Evolutionary conservation across 2,797 vertebrate species (phyloP), one percentile per base, ranked within the genome.

Genomic region (Chelonia mydas): DNA sequence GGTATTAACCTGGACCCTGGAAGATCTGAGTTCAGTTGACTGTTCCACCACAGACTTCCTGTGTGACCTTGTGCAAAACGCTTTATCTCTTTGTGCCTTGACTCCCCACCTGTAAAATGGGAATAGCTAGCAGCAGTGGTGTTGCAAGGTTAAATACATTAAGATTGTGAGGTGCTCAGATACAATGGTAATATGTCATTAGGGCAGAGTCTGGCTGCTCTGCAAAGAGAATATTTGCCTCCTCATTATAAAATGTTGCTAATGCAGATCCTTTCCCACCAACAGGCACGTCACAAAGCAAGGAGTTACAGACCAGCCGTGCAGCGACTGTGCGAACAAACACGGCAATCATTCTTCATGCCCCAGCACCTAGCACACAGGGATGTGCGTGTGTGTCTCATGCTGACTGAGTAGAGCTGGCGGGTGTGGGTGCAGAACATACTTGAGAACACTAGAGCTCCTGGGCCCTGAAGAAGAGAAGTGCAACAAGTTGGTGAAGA

Each of bases 41-140:
- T 2, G 0, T n/a, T 86, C 41, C 83, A 37, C 61, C 76, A 33
- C 53, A 78, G 76, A 15, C 10, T 54, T 45, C 47, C n/a, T 3
- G 0, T 33, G 11, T 13, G 80, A 16, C 3, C 17, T 51, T 17
- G 1, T 37, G 10, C 51, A 25, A 11, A 11, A 65, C 5, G 11
- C 23, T 41, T 17, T 15, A 31, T 72, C 37, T 37, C 65, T 37
- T 8, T 21, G 65, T n/a, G 10, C n/a, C 65, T 72, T 41, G 10
- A 12, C 13, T 13, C 23, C 72, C 72, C 23, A 45, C 23, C 5
- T 45, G 11, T 74, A 47, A 74, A 45, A 74, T 41, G 41, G 37
- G 41, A 41, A 41, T 41, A 41, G 41, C 41, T 74, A 23, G 11
- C 13, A 41, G 23, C 11, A 41, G 61, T 7, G 5, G 61, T 19